Conservation (phyloP, 2,797 vertebrate species). For the Myoxocephalus aenaeus region DNA sequence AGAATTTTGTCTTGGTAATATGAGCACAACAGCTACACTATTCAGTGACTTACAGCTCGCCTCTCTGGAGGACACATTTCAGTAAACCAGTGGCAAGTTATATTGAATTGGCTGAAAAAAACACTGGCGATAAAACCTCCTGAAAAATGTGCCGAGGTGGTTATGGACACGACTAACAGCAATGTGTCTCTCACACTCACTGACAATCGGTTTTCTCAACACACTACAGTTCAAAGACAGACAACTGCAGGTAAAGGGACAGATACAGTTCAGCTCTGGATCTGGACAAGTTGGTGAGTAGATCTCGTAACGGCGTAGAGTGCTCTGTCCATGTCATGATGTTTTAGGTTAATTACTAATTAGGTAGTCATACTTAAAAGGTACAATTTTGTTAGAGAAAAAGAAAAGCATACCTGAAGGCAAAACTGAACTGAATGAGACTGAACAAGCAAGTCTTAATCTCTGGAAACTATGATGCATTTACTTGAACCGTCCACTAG, state of each 20-base stretch:
- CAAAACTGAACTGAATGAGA: conserved; percentile 10
- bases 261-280: neutral
- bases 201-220: conserved; percentile 8
- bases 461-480: neutral
- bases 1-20: neutral
- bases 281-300: neutral
- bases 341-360: neutral
- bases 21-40: neutral
- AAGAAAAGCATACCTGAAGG: neutral
- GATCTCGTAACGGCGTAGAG: neutral
- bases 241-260: conserved; percentile 17
- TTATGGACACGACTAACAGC: no score
- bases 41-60: conserved; percentile 1
- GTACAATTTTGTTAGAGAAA: neutral
- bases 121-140: neutral
- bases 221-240: conserved; percentile 31
- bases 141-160: neutral
- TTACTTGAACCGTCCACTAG: conserved; percentile 51
- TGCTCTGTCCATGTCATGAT: no score
- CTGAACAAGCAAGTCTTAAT: neutral
- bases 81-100: neutral
- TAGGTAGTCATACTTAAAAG: neutral
- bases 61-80: neutral
- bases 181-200: neutral
- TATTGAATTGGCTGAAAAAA: neutral